Evolutionary conservation across 2,113 vertebrate genomes (phyloP).

Genomic region (Mormyrus lacerda): DNA sequence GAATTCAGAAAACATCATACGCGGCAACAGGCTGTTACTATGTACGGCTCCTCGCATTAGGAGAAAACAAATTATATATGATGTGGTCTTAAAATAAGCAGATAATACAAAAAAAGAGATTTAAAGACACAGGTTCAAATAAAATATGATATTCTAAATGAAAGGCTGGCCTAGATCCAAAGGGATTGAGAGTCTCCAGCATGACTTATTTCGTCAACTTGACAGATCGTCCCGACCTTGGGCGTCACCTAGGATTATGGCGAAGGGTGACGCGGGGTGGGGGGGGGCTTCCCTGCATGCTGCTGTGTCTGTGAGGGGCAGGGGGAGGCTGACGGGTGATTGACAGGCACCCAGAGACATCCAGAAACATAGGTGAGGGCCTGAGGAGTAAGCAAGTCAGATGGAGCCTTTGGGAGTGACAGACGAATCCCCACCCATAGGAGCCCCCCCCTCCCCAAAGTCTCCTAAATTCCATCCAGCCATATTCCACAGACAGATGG

Average conservation of each 20-base stretch:
- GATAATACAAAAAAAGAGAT: not conserved
- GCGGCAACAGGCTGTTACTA: not conserved
- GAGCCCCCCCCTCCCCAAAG: slow-evolving; percentile 27
- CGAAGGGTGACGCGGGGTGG: not conserved
- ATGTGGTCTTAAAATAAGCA: not conserved
- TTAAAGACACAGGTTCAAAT: not conserved
- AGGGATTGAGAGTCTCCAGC: not conserved
- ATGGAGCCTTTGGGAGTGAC: slow-evolving; percentile 41
- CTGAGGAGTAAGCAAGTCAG: slow-evolving; percentile 29
- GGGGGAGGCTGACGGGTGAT: slow-evolving; percentile 59
- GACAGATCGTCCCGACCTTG: not conserved
- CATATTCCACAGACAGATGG: slow-evolving; percentile 14
- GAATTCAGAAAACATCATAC: not conserved
- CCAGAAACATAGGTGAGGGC: slow-evolving; percentile 6
- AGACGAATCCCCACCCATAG: not conserved
- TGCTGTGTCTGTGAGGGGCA: slow-evolving; percentile 15
- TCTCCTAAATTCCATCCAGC: slow-evolving; percentile 45
- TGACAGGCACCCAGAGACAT: slow-evolving; percentile 55
- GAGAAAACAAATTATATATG: not conserved
- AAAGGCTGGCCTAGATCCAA: not conserved
- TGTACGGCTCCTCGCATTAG: not conserved
- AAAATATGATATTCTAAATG: not conserved
- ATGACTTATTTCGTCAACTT: not conserved
- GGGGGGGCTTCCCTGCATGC: not conserved
- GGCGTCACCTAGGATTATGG: not conserved